Percentiles rank a stretch among this genome's conserved stretches.
Evolutionary conservation across 2,797 vertebrate genomes (phyloP).

Genomic region (Gastrophryne carolinensis): DNA sequence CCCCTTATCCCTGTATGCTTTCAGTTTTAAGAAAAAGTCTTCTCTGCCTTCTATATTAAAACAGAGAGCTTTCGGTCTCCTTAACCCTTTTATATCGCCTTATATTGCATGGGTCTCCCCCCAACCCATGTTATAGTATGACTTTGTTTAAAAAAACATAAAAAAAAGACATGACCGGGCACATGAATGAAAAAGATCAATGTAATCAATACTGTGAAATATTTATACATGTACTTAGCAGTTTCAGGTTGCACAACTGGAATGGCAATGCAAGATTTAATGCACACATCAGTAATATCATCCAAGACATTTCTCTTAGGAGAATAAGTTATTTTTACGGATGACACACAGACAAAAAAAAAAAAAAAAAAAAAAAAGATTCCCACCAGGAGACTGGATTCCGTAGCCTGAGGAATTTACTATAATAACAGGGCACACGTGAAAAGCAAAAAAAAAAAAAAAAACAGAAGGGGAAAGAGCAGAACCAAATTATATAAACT

Average conservation of each 20-base stretch:
- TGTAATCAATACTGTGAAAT: background rate
- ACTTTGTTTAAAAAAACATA: too few relatives aligned
- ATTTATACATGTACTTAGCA: background rate
- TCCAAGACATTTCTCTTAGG: background rate
- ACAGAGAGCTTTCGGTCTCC: too few relatives aligned
- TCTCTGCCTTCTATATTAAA: too few relatives aligned
- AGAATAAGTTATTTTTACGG: constrained; percentile 8
- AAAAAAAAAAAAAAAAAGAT: background rate
- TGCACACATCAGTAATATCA: background rate
- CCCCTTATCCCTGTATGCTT: too few relatives aligned
- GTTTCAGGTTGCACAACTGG: background rate
- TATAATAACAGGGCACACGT: background rate
- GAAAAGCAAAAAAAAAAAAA: too few relatives aligned
- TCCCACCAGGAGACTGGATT: background rate
- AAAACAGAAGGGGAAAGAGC: background rate
- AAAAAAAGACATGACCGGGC: background rate
- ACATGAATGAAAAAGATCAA: background rate
- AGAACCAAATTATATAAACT: background rate
- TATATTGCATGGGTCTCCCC: too few relatives aligned
- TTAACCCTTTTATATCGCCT: too few relatives aligned
- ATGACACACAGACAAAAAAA: background rate
- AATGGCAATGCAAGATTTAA: background rate
- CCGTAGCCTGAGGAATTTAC: background rate
- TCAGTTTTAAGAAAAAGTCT: too few relatives aligned
- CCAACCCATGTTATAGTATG: too few relatives aligned